Percentiles rank a stretch among this genome's conserved stretches.
Conservation (phyloP, 2,113 vertebrate genomes). For the Chionomys nivalis region DNA sequence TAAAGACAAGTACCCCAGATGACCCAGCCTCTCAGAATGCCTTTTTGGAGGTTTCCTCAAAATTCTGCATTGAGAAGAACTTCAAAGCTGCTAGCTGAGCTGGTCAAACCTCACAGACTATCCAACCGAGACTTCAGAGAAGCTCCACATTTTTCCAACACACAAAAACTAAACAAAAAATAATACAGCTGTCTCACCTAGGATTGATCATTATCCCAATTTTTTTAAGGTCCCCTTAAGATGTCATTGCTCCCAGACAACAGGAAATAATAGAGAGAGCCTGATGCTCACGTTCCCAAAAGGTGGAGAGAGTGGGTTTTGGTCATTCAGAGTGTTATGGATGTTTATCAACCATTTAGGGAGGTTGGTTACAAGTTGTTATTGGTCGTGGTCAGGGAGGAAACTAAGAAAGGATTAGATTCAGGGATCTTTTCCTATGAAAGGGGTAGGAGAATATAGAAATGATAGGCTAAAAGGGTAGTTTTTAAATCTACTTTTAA, state of each 20-base stretch:
- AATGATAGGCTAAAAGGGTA: neutral
- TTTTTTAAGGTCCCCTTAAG: neutral
- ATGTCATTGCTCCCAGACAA: neutral
- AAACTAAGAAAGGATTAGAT: neutral
- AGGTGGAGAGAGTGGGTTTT: neutral
- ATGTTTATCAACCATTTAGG: neutral
- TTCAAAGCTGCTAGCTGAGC: neutral
- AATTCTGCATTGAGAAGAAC: neutral
- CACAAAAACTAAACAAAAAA: neutral
- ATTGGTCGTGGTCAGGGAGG: neutral
- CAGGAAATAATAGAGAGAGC: neutral
- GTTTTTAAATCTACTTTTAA: neutral
- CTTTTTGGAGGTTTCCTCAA: neutral
- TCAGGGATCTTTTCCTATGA: neutral
- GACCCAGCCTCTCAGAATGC: neutral
- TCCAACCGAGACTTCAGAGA: neutral
- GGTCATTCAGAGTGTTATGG: neutral
- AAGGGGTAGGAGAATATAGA: neutral
- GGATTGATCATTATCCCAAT: neutral
- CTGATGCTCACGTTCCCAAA: neutral
- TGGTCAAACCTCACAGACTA: neutral
- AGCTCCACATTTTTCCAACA: neutral
- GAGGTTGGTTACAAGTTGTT: neutral
- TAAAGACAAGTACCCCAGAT: neutral
- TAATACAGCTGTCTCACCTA: neutral